These are phyloP conservation scores for Jaculus jaculus DNA, from an alignment of 2,113 vertebrate genomes.

Conservation along the genomic window DNA sequence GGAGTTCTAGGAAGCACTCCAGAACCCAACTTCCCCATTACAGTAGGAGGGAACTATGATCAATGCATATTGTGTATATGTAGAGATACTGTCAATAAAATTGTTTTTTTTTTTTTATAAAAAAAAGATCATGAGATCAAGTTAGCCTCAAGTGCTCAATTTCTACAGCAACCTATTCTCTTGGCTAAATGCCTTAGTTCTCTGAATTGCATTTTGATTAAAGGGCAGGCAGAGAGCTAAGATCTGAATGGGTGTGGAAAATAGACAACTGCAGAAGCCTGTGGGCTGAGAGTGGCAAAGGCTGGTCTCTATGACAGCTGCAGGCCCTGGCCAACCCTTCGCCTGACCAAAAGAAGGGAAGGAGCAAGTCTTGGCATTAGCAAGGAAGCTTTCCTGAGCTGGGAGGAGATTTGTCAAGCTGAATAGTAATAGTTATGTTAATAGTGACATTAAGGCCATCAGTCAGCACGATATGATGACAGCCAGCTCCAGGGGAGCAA, in stretches of 20 bases:
- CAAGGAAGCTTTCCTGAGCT: background rate
- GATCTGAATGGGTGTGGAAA: background rate
- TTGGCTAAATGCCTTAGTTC: background rate
- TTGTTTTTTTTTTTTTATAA: too few relatives aligned
- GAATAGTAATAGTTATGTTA: background rate
- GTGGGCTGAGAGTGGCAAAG: background rate
- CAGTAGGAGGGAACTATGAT: too few relatives aligned
- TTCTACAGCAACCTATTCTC: background rate
- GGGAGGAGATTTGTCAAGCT: background rate
- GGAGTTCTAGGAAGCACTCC: too few relatives aligned
- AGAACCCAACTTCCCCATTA: too few relatives aligned
- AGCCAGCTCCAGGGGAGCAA: background rate
- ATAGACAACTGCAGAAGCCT: background rate
- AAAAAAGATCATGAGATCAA: too few relatives aligned
- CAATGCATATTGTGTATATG: too few relatives aligned
- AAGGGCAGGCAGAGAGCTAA: background rate
- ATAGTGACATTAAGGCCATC: background rate
- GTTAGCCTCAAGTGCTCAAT: background rate
- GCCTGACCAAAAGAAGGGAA: background rate
- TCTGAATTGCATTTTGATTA: background rate
- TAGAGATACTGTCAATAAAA: too few relatives aligned
- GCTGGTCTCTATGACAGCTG: fast-evolving
- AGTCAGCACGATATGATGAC: background rate
- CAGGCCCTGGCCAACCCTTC: background rate
- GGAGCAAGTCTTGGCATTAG: background rate